phyloP scores from a whole-genome alignment of 2,113 vertebrate genomes.

The Enhydra lutris region DNA sequence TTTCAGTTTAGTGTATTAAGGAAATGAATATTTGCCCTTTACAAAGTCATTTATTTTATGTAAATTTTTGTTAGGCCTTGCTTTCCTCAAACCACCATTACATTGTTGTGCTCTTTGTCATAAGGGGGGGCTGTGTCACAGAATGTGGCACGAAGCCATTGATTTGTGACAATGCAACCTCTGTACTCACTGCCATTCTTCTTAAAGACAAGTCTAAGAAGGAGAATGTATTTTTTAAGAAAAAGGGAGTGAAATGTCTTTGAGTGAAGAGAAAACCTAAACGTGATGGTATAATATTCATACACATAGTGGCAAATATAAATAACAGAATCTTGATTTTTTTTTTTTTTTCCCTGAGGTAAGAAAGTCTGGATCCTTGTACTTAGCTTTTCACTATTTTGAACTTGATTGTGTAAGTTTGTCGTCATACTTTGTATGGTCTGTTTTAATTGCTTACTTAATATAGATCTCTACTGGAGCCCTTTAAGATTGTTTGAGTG shows the following conservation, averaged over 20 bases:
- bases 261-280: not conserved
- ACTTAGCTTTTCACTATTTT: not conserved
- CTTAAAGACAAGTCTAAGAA: not conserved
- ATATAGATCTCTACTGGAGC: not conserved
- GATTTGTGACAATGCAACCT: not conserved
- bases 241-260: not conserved
- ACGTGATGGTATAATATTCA: not conserved
- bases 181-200: not conserved
- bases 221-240: not conserved
- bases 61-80: not conserved
- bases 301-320: not conserved
- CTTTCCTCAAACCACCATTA: not conserved
- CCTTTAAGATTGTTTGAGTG: not conserved
- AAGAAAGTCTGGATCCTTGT: not conserved
- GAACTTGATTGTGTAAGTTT: not conserved
- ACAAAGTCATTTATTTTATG: conserved; percentile 20
- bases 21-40: conserved; percentile 2
- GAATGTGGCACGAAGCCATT: not conserved
- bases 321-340: not conserved
- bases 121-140: not conserved
- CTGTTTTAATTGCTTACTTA: not conserved
- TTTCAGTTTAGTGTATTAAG: not conserved
- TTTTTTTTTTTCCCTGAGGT: not conserved
- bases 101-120: not conserved
- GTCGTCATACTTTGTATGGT: not conserved